phyloP scores from a whole-genome alignment of 1,140 invertebrate genomes.

The Drosophila novamexicana region DNA sequence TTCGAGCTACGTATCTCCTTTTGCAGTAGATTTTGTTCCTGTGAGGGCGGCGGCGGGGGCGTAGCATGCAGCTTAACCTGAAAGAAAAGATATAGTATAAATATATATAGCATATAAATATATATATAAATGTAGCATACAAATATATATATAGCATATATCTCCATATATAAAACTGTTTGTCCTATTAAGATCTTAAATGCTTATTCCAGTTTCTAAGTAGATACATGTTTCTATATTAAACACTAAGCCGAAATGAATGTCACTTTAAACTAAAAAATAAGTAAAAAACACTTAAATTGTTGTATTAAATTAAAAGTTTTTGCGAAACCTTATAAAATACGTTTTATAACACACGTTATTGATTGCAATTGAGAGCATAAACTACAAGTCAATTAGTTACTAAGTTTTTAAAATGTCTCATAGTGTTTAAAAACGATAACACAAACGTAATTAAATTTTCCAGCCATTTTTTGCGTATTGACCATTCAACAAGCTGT shows the following conservation, averaged over 20 bases:
- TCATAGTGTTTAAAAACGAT: background rate
- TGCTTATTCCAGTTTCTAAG: too few species aligned
- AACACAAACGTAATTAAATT: background rate
- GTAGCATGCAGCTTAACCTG: constrained; percentile 80
- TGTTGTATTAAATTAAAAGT: too few species aligned
- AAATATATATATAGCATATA: too few species aligned
- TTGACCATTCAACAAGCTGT: background rate
- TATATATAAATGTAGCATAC: background rate
- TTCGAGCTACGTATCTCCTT: constrained; percentile 74
- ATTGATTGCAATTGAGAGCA: too few species aligned
- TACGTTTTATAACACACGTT: too few species aligned
- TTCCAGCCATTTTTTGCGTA: background rate
- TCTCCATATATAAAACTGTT: too few species aligned
- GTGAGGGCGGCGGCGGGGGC: constrained; percentile 84
- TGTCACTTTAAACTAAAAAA: too few species aligned
- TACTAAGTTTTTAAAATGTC: background rate
- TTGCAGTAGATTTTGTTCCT: constrained; percentile 85
- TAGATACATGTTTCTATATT: background rate
- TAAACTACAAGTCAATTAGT: too few species aligned
- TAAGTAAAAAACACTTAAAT: too few species aligned
- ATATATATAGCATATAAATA: background rate
- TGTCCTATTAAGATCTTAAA: background rate
- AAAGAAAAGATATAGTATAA: background rate
- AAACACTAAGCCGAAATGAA: too few species aligned
- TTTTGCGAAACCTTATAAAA: too few species aligned